Percentiles rank a stretch among this genome's conserved stretches.
Evolutionary conservation across 2,888 invertebrate genomes (phyloP).

Genomic region (Meiosimyza decipiens): DNA sequence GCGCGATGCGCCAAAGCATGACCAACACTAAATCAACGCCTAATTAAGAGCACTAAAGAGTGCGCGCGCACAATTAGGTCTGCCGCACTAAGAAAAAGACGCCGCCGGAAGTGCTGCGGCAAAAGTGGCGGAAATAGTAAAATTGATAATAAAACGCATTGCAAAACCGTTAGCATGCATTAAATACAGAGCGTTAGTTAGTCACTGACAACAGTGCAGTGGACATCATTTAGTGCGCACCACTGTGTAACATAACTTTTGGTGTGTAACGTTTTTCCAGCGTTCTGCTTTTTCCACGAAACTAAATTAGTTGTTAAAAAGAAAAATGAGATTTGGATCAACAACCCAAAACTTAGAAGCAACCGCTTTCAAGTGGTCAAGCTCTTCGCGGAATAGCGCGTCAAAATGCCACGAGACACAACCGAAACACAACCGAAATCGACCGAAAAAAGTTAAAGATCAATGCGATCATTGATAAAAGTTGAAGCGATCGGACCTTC

Average conservation of each 20-base stretch:
- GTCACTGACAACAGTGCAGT: background rate
- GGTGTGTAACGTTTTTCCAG: background rate
- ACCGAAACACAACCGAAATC: constrained; percentile 23
- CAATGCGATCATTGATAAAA: constrained; percentile 20
- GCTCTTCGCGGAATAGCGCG: constrained; percentile 45
- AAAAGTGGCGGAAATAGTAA: background rate
- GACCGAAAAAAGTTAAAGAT: background rate
- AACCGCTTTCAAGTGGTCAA: background rate
- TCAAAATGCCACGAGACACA: constrained; percentile 63
- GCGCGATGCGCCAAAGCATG: background rate
- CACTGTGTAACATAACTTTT: background rate
- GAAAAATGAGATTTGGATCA: background rate
- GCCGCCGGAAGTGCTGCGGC: background rate
- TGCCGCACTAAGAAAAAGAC: background rate
- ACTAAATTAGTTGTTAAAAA: constrained; percentile 5
- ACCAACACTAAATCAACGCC: constrained; percentile 18
- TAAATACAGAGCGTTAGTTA: background rate
- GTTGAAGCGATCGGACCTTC: constrained; percentile 19
- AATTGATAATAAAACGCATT: background rate
- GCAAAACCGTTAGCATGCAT: background rate
- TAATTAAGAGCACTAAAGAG: constrained; percentile 10
- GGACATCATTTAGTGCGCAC: background rate
- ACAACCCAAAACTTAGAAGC: background rate
- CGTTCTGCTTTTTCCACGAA: constrained; percentile 17
- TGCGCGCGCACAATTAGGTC: constrained; percentile 1